Evolutionary conservation across 2,888 invertebrate species (phyloP).

Genomic region (Caenorhabditis imperialis): DNA sequence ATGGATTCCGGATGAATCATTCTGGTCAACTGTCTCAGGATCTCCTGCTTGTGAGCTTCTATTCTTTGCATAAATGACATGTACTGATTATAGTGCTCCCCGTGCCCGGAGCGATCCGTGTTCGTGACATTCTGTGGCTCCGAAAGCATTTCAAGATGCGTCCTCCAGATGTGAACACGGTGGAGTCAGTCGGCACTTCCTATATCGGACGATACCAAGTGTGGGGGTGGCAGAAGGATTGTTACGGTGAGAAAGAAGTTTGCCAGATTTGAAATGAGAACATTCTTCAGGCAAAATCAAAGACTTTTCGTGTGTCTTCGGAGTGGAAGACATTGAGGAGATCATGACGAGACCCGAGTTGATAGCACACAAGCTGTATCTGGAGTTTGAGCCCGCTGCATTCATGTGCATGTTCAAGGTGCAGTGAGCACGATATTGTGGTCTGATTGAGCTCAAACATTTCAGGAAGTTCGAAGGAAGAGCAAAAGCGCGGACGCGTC

Average conservation of each 20-base stretch:
- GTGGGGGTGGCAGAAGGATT: conserved; percentile 58
- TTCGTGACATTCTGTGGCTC: conserved; percentile 58
- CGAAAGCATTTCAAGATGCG: conserved; percentile 50
- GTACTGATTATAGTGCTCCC: conserved; percentile 42
- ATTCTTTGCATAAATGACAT: background rate
- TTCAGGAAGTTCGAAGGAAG: conserved; percentile 49
- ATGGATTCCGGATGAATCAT: conserved; percentile 66
- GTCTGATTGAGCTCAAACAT: no score
- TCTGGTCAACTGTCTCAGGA: conserved; percentile 65
- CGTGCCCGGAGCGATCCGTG: conserved; percentile 57
- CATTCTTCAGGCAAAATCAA: conserved; percentile 55
- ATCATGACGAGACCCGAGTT: conserved; percentile 59
- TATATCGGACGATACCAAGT: conserved; percentile 64
- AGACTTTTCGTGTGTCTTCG: conserved; percentile 60
- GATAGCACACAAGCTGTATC: conserved; percentile 64
- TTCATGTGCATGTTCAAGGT: conserved; percentile 65
- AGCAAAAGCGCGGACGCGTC: conserved; percentile 24
- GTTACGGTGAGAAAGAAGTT: conserved; percentile 26
- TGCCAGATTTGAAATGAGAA: background rate
- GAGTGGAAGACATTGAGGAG: conserved; percentile 59
- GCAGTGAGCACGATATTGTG: no score
- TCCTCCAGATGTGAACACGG: conserved; percentile 47
- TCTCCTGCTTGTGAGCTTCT: conserved; percentile 33
- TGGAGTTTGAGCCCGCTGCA: conserved; percentile 62
- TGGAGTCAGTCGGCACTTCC: conserved; percentile 52